Evolutionary conservation across 2,888 invertebrate genomes (phyloP).

Genomic region (Thymelicus lineola): DNA sequence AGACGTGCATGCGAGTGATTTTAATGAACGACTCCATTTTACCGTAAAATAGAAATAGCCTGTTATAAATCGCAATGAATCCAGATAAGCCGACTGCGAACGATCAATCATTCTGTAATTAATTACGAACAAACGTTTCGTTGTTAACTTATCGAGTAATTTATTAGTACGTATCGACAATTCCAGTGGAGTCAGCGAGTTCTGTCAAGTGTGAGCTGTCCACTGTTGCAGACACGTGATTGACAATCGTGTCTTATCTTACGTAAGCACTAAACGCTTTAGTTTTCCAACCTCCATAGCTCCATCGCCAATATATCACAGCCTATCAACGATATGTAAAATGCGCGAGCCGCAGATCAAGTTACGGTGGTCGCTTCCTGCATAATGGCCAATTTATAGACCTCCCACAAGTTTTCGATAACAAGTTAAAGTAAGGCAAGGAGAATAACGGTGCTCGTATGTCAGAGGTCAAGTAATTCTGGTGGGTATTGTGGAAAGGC

Average conservation of each 20-base stretch:
- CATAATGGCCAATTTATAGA: conserved; percentile 39
- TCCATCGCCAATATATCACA: conserved; percentile 25
- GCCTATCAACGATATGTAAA: conserved; percentile 26
- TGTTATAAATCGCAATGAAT: conserved; percentile 38
- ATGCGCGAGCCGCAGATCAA: conserved; percentile 12
- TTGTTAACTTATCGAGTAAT: conserved; percentile 51
- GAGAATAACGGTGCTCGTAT: conserved; percentile 40
- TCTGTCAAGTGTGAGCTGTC: conserved; percentile 46
- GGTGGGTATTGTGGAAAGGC: conserved; percentile 36
- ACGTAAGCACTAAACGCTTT: conserved; percentile 37
- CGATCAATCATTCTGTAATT: conserved; percentile 57
- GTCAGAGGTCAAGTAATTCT: conserved; percentile 43
- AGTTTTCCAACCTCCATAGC: conserved; percentile 23
- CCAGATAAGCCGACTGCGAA: conserved; percentile 39
- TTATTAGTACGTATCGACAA: conserved; percentile 37
- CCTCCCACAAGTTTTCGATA: conserved; percentile 39
- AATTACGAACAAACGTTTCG: conserved; percentile 56
- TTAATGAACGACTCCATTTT: conserved; percentile 37
- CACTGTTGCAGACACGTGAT: conserved; percentile 43
- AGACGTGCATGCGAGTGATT: conserved; percentile 32
- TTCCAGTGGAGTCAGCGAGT: conserved; percentile 29
- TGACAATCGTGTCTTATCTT: conserved; percentile 44
- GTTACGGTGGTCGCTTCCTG: conserved; percentile 19
- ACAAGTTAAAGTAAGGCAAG: conserved; percentile 34
- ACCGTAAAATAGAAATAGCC: conserved; percentile 37